Evolutionary conservation across 92 coral and sea anemone genomes (phyloP).

Genomic region (Palythoa heliodiscus): DNA sequence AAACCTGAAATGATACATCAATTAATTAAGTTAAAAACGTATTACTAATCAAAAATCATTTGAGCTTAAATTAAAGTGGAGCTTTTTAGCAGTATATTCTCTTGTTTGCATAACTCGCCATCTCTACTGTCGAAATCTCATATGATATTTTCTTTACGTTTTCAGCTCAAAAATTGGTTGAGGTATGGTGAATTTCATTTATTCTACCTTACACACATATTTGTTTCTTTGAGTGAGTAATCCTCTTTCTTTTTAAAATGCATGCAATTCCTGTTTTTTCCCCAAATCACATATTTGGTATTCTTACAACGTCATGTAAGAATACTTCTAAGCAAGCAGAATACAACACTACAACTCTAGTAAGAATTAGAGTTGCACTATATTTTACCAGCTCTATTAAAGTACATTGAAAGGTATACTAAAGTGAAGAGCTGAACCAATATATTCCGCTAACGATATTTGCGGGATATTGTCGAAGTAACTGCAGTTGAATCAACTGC

Average conservation of each 20-base stretch:
- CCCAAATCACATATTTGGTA: neutral
- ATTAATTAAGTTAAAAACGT: no score
- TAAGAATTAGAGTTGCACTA: neutral
- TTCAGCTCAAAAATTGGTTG: conserved; percentile 24
- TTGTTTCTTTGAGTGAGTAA: neutral
- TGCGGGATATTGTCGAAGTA: no score
- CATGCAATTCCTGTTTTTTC: no score
- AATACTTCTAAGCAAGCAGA: conserved; percentile 8
- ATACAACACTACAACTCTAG: neutral
- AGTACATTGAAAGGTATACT: neutral
- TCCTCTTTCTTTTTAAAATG: neutral
- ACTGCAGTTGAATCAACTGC: no score
- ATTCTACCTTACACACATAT: neutral
- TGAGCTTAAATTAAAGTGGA: no score
- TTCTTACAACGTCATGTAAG: neutral
- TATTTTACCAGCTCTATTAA: neutral
- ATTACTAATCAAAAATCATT: no score
- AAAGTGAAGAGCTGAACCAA: neutral
- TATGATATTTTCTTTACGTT: neutral
- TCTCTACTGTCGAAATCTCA: neutral
- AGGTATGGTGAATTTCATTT: neutral
- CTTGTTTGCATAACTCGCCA: no score
- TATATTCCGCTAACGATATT: neutral
- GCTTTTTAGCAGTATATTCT: no score
- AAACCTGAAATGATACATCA: no score